Evolutionary conservation across 2,888 invertebrate species (phyloP).

Genomic region (Octodonta nipae): DNA sequence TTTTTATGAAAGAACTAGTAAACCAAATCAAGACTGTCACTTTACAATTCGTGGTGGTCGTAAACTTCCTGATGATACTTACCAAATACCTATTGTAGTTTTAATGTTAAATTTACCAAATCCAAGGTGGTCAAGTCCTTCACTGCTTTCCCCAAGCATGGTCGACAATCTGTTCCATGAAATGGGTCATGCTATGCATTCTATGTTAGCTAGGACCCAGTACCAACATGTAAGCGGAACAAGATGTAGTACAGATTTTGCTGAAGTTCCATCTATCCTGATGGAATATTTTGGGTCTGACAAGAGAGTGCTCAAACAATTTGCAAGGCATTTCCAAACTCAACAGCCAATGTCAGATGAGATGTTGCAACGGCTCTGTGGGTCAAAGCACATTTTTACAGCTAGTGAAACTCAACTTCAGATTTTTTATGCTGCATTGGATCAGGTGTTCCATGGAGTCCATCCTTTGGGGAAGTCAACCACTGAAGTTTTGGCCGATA

Average conservation of each 20-base stretch:
- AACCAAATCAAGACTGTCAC: constrained; percentile 95
- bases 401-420: constrained; percentile 70
- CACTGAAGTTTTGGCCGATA: constrained; percentile 58
- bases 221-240: constrained; percentile 98
- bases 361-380: constrained; percentile 66
- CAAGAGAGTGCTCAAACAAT: constrained; percentile 66
- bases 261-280: constrained; percentile 95
- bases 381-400: constrained; percentile 74
- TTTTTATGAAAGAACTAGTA: constrained; percentile 80
- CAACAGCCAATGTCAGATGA: constrained; percentile 68
- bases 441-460: constrained; percentile 74
- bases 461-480: constrained; percentile 43
- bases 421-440: constrained; percentile 54
- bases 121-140: constrained; percentile 61
- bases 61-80: constrained; percentile 58
- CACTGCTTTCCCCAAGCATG: constrained; percentile 66
- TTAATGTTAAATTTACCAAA: constrained; percentile 77
- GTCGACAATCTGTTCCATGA: constrained; percentile 97
- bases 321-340: constrained; percentile 84
- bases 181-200: constrained; percentile 98
- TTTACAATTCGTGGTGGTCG: constrained; percentile 95
- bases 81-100: constrained; percentile 86
- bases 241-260: constrained; percentile 92
- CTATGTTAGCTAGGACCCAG: constrained; percentile 87
- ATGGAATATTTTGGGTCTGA: constrained; percentile 96